Percentiles rank a stretch among this genome's conserved stretches.
phyloP scores from a whole-genome alignment of 2,888 invertebrate species.

The Ectemnius cavifrons region DNA sequence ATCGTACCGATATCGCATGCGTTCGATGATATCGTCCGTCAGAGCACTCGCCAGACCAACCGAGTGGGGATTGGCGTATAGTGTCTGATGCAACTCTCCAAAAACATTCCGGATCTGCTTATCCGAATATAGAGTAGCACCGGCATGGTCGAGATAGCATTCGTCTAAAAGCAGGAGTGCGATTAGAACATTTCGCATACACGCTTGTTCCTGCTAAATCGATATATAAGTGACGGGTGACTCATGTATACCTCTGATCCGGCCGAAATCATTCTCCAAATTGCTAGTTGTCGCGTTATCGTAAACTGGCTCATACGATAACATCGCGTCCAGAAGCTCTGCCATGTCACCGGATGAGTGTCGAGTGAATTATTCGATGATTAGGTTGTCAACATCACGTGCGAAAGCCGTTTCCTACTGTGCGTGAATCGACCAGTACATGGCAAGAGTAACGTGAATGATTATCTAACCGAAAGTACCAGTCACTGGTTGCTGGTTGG shows the following conservation, averaged over 20 bases:
- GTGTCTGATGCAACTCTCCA: slow-evolving; percentile 84
- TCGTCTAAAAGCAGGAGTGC: slow-evolving; percentile 79
- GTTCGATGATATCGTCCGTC: slow-evolving; percentile 91
- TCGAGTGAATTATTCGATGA: neutral
- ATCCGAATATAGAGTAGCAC: slow-evolving; percentile 89
- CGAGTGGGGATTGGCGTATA: slow-evolving; percentile 95
- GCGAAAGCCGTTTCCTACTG: neutral
- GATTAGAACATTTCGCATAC: neutral
- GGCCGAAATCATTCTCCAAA: slow-evolving; percentile 69
- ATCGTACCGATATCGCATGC: slow-evolving; percentile 86
- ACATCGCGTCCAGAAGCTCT: slow-evolving; percentile 40
- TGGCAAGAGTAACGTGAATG: neutral
- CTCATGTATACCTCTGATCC: slow-evolving; percentile 67
- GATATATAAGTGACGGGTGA: neutral
- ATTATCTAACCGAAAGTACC: slow-evolving; percentile 33
- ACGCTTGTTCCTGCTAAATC: neutral
- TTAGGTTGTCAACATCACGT: neutral
- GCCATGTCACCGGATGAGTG: slow-evolving; percentile 47
- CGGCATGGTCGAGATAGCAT: slow-evolving; percentile 94
- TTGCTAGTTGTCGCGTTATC: slow-evolving; percentile 59
- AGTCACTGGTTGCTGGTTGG: neutral
- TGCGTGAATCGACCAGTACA: neutral
- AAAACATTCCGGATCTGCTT: slow-evolving; percentile 84
- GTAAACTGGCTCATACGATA: slow-evolving; percentile 66
- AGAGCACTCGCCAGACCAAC: slow-evolving; percentile 85